Percentiles rank a stretch among this genome's conserved stretches.
Conservation (phyloP, 2,113 vertebrate species). For the Danio rerio region GRCz12tu NC_133185.1:27637501-27638000, state of each 20-base stretch:
- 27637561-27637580: neutral
- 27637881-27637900: conserved; percentile 10
- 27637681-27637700: neutral
- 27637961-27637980: neutral
- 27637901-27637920: neutral
- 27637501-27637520: too few relatives aligned
- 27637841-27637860: conserved; percentile 20
- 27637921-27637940: conserved; percentile 9
- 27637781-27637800: neutral
- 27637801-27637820: neutral
- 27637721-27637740: neutral
- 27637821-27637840: neutral
- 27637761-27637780: neutral
- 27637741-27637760: neutral
- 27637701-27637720: neutral
- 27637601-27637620: neutral
- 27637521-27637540: too few relatives aligned
- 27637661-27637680: conserved; percentile 14
- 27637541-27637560: too few relatives aligned
- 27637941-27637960: conserved; percentile 9
- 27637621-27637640: conserved; percentile 14
- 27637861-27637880: conserved; percentile 2
- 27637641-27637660: conserved; percentile 27
- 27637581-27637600: neutral
- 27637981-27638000: neutral